These are phyloP conservation scores for Musca domestica DNA, from an alignment of 1,140 invertebrate genomes.

Conservation along the genomic window DNA sequence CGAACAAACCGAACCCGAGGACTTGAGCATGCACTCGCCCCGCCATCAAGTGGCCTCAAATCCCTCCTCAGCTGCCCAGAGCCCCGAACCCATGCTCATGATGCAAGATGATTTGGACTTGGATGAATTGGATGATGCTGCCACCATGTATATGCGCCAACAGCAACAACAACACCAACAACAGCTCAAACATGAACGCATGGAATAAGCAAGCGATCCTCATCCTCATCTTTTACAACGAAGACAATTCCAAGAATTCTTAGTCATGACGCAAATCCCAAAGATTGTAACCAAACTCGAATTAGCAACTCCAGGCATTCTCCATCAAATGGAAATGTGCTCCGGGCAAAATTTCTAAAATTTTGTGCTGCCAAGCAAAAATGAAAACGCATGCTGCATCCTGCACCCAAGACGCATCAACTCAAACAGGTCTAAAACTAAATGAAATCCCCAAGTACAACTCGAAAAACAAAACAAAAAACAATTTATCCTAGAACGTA, in stretches of 20 bases:
- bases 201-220: slow-evolving; percentile 1
- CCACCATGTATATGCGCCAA: slow-evolving; percentile 47
- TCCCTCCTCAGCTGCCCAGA: slow-evolving; percentile 22
- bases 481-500: not conserved
- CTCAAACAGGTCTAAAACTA: not conserved
- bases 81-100: slow-evolving; percentile 24
- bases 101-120: slow-evolving; percentile 47
- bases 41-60: slow-evolving; percentile 24
- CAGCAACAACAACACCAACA: slow-evolving; percentile 24
- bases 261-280: not conserved
- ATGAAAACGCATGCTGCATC: not conserved
- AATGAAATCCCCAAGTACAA: slow-evolving; percentile 18
- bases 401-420: not conserved
- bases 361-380: slow-evolving; percentile 5
- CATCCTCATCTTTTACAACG: not conserved
- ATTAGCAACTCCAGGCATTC: not conserved
- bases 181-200: not conserved
- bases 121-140: slow-evolving; percentile 50
- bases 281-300: not conserved
- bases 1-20: slow-evolving; percentile 87
- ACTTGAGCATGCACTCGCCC: slow-evolving; percentile 66
- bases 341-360: slow-evolving; percentile 5
- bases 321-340: slow-evolving; percentile 13
- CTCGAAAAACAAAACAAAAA: not conserved
- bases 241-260: not conserved